Evolutionary conservation across 2,113 vertebrate species (phyloP).

Genomic region (Hippocampus barbouri): DNA sequence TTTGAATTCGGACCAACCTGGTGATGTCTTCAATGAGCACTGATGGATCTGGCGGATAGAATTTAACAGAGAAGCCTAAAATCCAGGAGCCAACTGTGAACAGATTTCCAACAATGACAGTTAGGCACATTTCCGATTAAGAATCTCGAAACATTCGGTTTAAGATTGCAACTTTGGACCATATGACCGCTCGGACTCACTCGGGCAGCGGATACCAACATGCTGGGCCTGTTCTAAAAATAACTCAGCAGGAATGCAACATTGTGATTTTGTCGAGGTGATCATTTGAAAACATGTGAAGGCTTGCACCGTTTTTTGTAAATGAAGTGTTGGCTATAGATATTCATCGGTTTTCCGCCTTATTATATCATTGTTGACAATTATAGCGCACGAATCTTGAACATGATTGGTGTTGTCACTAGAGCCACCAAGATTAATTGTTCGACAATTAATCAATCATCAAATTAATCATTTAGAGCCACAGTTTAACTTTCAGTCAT

Average conservation of each 20-base stretch:
- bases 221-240: too few species aligned
- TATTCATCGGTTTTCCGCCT: background rate
- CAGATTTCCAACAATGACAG: constrained; percentile 22
- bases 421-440: too few species aligned
- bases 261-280: too few species aligned
- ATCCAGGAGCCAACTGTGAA: constrained; percentile 86
- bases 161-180: background rate
- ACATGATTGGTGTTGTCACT: background rate
- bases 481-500: too few species aligned
- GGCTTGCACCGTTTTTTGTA: too few species aligned
- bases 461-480: too few species aligned
- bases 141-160: background rate
- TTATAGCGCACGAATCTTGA: background rate
- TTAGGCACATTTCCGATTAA: background rate
- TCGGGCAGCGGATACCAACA: background rate
- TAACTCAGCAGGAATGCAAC: too few species aligned
- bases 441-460: too few species aligned
- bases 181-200: background rate
- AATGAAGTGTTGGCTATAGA: background rate
- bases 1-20: constrained; percentile 74
- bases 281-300: too few species aligned
- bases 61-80: constrained; percentile 95
- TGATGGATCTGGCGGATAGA: constrained; percentile 95
- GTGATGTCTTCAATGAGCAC: constrained; percentile 98
- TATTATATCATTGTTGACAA: background rate